These are phyloP conservation scores for Streblospio benedicti DNA, from an alignment of 1,140 invertebrate species.

Conservation along the genomic window DNA sequence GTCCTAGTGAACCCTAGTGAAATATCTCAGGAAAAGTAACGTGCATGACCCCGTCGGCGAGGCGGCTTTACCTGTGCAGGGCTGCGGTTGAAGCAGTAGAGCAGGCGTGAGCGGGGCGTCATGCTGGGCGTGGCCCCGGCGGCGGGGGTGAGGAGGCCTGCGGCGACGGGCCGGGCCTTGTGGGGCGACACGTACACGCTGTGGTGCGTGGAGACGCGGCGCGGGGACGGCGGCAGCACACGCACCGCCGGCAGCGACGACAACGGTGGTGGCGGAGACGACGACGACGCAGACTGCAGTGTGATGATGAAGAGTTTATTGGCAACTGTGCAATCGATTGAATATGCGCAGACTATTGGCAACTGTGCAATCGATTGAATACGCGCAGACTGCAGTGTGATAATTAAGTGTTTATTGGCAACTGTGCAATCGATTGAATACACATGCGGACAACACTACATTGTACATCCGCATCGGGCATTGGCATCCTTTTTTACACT, in stretches of 20 bases:
- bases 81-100: constrained; percentile 79
- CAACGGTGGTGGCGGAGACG: too few relatives aligned
- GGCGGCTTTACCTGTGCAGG: constrained; percentile 86
- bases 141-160: constrained; percentile 51
- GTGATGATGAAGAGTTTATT: not conserved
- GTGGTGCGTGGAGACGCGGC: constrained; percentile 60
- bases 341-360: too few relatives aligned
- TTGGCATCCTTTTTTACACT: too few relatives aligned
- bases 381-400: too few relatives aligned
- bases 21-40: too few relatives aligned
- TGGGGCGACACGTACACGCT: constrained; percentile 59
- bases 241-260: constrained; percentile 68
- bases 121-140: not conserved
- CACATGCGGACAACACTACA: too few relatives aligned
- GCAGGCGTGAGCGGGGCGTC: constrained; percentile 50
- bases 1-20: not conserved
- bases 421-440: too few relatives aligned
- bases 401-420: too few relatives aligned
- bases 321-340: too few relatives aligned
- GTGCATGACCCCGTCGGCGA: too few relatives aligned
- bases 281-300: constrained; percentile 48
- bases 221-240: constrained; percentile 57
- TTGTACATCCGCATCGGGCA: too few relatives aligned
- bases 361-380: too few relatives aligned
- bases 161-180: constrained; percentile 46